Percentiles rank a stretch among this genome's conserved stretches.
Evolutionary conservation across 2,797 vertebrate genomes (phyloP).

Genomic region (Dipus sagitta): DNA sequence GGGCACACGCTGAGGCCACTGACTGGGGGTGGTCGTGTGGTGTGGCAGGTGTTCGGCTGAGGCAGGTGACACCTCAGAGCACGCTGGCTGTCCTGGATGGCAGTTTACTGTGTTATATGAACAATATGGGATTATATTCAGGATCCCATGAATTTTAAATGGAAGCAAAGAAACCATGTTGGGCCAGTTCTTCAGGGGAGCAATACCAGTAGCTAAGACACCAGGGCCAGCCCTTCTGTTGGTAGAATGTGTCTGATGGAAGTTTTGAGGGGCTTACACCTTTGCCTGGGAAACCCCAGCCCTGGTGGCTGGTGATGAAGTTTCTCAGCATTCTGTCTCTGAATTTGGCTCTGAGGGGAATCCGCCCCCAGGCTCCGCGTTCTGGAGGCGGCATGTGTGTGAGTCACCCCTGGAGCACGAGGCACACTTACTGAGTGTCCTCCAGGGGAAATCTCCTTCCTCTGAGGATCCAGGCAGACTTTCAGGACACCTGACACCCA

Average conservation of each 20-base stretch:
- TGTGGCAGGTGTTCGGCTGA: too few relatives aligned
- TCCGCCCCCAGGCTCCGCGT: rapidly evolving
- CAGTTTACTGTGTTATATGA: too few relatives aligned
- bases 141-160: background rate
- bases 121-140: too few relatives aligned
- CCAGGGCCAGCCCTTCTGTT: background rate
- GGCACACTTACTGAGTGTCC: background rate
- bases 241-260: background rate
- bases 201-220: too few relatives aligned
- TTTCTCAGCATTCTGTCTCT: background rate
- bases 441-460: background rate
- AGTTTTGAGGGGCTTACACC: background rate
- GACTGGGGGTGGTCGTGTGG: too few relatives aligned
- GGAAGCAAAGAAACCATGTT: background rate
- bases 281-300: background rate
- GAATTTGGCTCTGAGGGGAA: background rate
- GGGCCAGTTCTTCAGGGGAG: background rate
- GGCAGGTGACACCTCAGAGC: background rate
- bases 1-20: background rate
- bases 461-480: background rate
- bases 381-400: background rate
- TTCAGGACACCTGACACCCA: background rate
- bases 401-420: background rate
- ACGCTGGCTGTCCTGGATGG: background rate
- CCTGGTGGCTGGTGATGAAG: background rate